Evolutionary conservation across 1,140 invertebrate species (phyloP), one percentile per base, ranked within the genome.

Genomic region (Lepidostoma basale): DNA sequence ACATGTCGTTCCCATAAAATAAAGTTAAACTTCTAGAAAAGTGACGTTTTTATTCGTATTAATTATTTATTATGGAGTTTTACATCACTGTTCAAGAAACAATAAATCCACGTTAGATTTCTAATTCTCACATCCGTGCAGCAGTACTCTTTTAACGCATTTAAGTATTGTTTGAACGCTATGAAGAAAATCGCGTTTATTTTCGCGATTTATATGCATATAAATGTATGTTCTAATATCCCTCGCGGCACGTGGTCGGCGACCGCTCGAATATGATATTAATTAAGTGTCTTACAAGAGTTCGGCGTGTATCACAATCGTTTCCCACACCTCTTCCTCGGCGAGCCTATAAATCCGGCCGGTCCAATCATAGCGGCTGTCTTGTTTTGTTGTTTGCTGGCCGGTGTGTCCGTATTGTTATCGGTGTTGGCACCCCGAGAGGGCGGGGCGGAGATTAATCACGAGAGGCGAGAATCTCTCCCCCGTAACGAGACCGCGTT

Each of bases 391-490:
- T 58, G 56, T 58, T 44, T 40, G 47, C n/a, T 69, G 18, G 33
- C 22, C 44, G 36, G 23, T 62, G 66, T 49, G 49, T 60, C 47
- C 54, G 68, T 30, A 56, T 60, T 60, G 22, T 60, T 60, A 60
- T 60, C 56, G 39, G 56, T 42, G 56, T 42, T 62, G 28, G 60
- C 42, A 33, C 60, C 42, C 33, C 33, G 40, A 33, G 26, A 42
- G 40, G 40, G n/a, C 23, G 23, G 28, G 25, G 26, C 33, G 36
- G 47, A 66, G 63, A 66, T 66, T 58, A 64, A 64, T 52, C 62
- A 45, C 39, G 56, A 60, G 36, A 60, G 54, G 40, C 26, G 44
- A 67, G 69, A 67, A 66, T 66, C 63, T 65, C 39, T 40, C 36
- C 49, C 52, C 49, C 23, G 60, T 67, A 62, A 64, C 40, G 60